Conservation (phyloP, 2,113 vertebrate genomes). For the Lasiurus borealis region DNA sequence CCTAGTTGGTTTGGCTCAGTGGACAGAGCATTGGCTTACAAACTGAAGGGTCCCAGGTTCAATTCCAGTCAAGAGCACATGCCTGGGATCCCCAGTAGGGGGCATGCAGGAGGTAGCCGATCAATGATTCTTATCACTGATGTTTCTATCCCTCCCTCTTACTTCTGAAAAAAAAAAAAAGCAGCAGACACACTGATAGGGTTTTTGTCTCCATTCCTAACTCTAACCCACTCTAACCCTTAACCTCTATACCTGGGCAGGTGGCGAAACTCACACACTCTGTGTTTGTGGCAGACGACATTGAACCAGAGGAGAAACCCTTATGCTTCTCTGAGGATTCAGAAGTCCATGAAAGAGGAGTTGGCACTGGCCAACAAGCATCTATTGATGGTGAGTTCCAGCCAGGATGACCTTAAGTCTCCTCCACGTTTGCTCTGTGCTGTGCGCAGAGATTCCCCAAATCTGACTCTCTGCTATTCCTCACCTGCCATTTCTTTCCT, state of each 20-base stretch:
- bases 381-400: conserved; percentile 76
- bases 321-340: neutral
- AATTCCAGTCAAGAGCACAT: too few species aligned
- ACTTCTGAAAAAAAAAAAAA: neutral
- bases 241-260: conserved; percentile 23
- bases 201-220: neutral
- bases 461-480: neutral
- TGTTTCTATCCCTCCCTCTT: too few species aligned
- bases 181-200: neutral
- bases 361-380: conserved; percentile 73
- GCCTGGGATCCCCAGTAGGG: too few species aligned
- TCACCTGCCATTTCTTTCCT: neutral
- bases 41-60: too few species aligned
- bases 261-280: neutral
- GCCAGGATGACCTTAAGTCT: neutral
- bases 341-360: conserved; percentile 27
- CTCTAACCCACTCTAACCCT: neutral
- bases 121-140: too few species aligned
- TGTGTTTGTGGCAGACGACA: conserved; percentile 56
- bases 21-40: too few species aligned
- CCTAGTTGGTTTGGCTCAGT: too few species aligned
- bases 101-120: too few species aligned
- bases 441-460: neutral
- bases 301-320: conserved; percentile 47
- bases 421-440: neutral